Percentiles rank a stretch among this genome's conserved stretches.
Conservation (phyloP, 2,888 invertebrate genomes). For the Tiliacea citrago region DNA sequence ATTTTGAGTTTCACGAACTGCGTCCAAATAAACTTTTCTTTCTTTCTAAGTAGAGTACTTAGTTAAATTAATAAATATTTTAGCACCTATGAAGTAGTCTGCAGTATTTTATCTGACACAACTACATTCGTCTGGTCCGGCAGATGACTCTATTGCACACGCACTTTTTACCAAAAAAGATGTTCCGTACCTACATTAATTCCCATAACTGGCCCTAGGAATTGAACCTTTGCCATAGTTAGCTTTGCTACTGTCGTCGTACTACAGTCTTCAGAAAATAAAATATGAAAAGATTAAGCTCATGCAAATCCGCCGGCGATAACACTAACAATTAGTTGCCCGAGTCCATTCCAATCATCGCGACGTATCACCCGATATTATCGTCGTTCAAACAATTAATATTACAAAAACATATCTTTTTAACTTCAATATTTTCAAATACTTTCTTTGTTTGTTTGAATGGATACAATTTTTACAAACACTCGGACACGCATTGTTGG, state of each 20-base stretch:
- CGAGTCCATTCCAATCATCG: slow-evolving; percentile 24
- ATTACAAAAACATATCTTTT: slow-evolving; percentile 52
- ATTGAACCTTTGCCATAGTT: background rate
- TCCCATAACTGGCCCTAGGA: background rate
- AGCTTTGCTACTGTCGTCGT: too few species aligned
- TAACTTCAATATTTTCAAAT: slow-evolving; percentile 51
- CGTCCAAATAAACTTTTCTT: too few species aligned
- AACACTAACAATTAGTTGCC: slow-evolving; percentile 16
- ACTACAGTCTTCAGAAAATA: background rate
- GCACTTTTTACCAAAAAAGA: background rate
- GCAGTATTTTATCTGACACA: background rate
- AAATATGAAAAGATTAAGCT: background rate
- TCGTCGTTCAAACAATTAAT: slow-evolving; percentile 39
- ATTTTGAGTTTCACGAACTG: too few species aligned
- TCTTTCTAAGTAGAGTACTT: too few species aligned
- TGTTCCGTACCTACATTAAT: background rate
- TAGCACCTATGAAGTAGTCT: background rate
- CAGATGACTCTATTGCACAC: background rate
- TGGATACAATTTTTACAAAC: slow-evolving; percentile 24
- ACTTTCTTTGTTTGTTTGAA: slow-evolving; percentile 48
- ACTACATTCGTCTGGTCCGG: background rate
- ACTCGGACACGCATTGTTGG: slow-evolving; percentile 35
- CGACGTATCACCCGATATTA: slow-evolving; percentile 6
- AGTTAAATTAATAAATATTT: background rate
- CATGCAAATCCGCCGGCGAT: background rate